A percentile compares a stretch with the other conserved stretches of the same genome.
Evolutionary conservation across 2,113 vertebrate genomes (phyloP).

Genomic region (Balaenoptera acutorostrata): DNA sequence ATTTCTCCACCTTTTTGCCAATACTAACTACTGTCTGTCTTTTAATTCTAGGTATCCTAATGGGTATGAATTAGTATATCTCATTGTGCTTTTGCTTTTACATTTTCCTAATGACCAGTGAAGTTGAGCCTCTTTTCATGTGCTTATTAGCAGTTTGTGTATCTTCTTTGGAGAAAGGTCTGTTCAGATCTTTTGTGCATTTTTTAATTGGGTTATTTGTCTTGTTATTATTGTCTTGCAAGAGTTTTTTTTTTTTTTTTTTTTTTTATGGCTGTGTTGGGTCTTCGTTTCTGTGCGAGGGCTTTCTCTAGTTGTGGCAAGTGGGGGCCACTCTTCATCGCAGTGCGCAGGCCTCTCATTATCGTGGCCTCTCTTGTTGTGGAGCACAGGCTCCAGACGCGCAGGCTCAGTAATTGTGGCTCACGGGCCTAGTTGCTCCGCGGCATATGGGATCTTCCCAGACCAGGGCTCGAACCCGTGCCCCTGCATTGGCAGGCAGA

Average conservation of each 20-base stretch:
- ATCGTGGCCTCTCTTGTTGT: too few species aligned
- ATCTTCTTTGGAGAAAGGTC: not conserved
- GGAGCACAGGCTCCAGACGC: too few species aligned
- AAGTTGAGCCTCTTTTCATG: not conserved
- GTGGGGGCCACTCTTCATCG: too few species aligned
- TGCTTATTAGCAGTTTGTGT: not conserved
- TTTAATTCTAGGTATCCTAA: not conserved
- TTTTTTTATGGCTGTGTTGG: too few species aligned
- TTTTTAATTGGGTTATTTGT: not conserved
- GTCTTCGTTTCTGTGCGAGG: too few species aligned
- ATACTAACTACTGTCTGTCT: not conserved
- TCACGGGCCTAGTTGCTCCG: too few species aligned
- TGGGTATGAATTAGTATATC: not conserved
- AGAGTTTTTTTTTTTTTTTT: not conserved
- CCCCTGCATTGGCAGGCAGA: too few species aligned
- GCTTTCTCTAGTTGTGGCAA: too few species aligned
- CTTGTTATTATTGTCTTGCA: not conserved
- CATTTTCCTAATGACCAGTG: not conserved
- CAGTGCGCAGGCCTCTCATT: too few species aligned
- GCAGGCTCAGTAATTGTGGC: too few species aligned
- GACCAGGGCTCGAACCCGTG: too few species aligned
- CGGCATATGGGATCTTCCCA: too few species aligned
- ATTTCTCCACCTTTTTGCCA: not conserved
- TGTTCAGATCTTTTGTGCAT: not conserved
- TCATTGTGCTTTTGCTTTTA: not conserved